Percentiles rank a stretch among this genome's conserved stretches.
phyloP scores from a whole-genome alignment of 2,113 vertebrate species.

The Gadus macrocephalus region DNA sequence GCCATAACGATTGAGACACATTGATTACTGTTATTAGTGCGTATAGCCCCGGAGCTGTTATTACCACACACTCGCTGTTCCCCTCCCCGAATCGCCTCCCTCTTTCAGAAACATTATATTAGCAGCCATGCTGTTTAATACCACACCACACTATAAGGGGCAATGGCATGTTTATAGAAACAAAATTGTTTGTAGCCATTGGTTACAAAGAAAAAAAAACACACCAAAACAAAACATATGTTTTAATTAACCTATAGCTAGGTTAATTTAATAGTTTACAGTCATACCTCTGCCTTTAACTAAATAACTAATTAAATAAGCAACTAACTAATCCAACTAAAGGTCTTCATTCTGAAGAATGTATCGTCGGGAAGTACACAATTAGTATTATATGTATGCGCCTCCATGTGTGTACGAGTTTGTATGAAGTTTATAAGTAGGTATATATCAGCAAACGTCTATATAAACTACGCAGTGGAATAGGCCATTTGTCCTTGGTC shows the following conservation, averaged over 20 bases:
- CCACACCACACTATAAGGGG: neutral
- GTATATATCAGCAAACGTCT: neutral
- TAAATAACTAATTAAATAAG: too few relatives aligned
- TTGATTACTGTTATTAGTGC: constrained; percentile 21
- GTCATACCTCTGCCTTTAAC: too few relatives aligned
- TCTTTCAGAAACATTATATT: neutral
- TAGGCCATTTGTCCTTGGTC: neutral
- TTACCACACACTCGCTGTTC: neutral
- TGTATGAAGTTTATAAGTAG: too few relatives aligned
- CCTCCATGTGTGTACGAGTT: neutral
- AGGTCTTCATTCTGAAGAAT: too few relatives aligned
- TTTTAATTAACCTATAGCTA: too few relatives aligned
- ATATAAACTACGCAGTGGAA: neutral
- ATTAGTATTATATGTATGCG: neutral
- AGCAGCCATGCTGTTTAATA: neutral
- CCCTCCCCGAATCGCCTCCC: neutral
- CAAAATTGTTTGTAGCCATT: neutral
- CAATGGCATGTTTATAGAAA: neutral
- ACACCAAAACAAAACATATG: too few relatives aligned
- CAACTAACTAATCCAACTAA: too few relatives aligned
- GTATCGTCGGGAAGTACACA: too few relatives aligned
- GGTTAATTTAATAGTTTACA: too few relatives aligned
- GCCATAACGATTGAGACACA: constrained; percentile 24
- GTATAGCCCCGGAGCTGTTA: too few relatives aligned
- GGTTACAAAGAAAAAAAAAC: too few relatives aligned